Conservation (phyloP, 2,888 invertebrate species). For the Andricus curvator region DNA sequence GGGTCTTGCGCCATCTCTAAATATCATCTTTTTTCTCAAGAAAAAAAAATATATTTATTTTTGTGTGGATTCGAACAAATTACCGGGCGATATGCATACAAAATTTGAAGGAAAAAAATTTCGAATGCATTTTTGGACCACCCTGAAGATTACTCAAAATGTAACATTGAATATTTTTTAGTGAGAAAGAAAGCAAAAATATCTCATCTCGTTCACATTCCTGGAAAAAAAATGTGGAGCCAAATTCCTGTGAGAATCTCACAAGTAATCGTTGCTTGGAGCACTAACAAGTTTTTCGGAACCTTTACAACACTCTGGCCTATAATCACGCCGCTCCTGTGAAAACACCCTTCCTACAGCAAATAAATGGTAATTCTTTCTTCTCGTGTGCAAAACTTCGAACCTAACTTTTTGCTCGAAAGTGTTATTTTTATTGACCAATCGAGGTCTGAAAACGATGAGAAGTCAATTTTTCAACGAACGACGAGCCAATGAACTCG, state of each 20-base stretch:
- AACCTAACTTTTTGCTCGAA: conserved; percentile 2
- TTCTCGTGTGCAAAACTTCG: conserved; percentile 25
- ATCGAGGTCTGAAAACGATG: background rate
- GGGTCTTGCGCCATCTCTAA: too few relatives aligned
- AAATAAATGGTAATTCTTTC: conserved; percentile 17
- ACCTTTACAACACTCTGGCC: conserved; percentile 28
- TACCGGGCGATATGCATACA: too few relatives aligned
- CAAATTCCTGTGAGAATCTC: conserved; percentile 14
- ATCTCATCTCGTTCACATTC: background rate
- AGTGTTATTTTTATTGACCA: conserved; percentile 23
- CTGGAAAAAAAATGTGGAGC: background rate
- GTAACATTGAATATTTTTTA: background rate
- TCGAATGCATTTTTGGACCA: too few relatives aligned
- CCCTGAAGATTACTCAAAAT: background rate
- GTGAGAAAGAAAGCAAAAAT: background rate
- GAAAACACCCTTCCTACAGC: conserved; percentile 18
- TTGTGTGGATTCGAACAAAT: too few relatives aligned
- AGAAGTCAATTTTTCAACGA: background rate
- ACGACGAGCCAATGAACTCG: background rate
- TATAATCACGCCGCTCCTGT: conserved; percentile 30
- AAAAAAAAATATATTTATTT: too few relatives aligned
- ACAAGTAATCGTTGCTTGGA: conserved; percentile 10
- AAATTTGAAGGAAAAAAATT: too few relatives aligned
- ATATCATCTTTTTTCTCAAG: too few relatives aligned
- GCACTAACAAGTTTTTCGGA: conserved; percentile 34